Conservation (phyloP, 2,113 vertebrate species). For the Cygnus buccinator region DNA sequence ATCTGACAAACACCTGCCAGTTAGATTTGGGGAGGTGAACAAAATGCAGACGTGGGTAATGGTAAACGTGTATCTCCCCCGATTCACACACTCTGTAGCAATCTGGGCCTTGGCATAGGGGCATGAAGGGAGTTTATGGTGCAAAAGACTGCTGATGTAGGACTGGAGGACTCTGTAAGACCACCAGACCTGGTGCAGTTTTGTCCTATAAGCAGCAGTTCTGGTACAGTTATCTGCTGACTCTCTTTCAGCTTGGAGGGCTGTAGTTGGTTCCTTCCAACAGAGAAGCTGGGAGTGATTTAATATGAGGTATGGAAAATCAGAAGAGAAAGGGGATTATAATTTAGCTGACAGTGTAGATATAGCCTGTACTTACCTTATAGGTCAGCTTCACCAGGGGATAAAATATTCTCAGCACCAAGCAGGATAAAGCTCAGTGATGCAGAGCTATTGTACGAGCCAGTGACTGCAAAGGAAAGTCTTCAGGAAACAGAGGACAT, state of each 20-base stretch:
- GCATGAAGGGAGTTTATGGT: not conserved
- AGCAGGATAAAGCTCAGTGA: rapidly evolving
- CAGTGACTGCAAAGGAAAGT: not conserved
- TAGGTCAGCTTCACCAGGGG: not conserved
- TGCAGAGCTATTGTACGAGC: not conserved
- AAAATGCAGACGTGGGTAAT: not conserved
- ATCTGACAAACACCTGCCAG: not conserved
- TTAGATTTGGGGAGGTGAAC: not conserved
- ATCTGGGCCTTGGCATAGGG: not conserved
- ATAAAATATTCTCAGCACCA: not conserved
- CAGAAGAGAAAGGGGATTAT: not conserved
- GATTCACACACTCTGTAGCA: not conserved
- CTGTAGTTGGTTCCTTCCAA: not conserved
- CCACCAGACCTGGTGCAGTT: not conserved
- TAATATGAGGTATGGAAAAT: not conserved
- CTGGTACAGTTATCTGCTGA: not conserved
- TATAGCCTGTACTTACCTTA: not conserved
- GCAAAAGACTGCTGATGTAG: not conserved
- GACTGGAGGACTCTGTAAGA: not conserved
- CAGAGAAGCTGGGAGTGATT: not conserved
- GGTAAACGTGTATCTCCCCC: not conserved
- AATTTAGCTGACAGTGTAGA: not conserved
- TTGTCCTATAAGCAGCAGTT: not conserved
- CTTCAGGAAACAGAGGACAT: not conserved
- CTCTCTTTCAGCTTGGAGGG: not conserved